A percentile compares a stretch with the other conserved stretches of the same genome.
Evolutionary conservation across 1,140 invertebrate genomes (phyloP).

Genomic region (Charaxes varanes): DNA sequence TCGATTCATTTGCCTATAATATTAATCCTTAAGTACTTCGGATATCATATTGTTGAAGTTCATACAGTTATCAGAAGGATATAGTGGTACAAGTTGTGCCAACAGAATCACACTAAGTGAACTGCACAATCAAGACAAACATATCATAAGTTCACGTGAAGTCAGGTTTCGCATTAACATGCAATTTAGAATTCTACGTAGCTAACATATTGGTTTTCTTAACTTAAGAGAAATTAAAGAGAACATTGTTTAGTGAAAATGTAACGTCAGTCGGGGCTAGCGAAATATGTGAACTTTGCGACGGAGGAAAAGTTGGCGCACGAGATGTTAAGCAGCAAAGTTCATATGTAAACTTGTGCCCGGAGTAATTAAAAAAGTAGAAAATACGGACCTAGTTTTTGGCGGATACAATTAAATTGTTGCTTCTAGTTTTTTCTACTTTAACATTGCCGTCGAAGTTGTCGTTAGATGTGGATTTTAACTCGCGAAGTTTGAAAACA

Average conservation of each 20-base stretch:
- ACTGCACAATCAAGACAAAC: background rate
- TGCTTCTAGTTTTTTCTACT: constrained; percentile 1
- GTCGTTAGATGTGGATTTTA: no score
- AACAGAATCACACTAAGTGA: background rate
- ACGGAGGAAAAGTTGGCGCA: constrained; percentile 1
- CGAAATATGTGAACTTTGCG: constrained; percentile 10
- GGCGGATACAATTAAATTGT: background rate
- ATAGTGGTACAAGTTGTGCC: background rate
- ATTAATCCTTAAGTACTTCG: background rate
- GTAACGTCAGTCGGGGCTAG: constrained; percentile 8
- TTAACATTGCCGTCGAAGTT: no score
- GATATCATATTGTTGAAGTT: background rate
- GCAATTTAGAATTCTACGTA: constrained; percentile 4
- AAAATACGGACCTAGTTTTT: constrained; percentile 3
- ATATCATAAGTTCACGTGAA: background rate
- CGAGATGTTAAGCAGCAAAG: constrained; percentile 6
- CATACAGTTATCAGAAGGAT: background rate
- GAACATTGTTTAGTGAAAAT: constrained; percentile 35
- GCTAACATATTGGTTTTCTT: constrained; percentile 8
- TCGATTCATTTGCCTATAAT: background rate
- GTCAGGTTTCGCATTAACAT: background rate
- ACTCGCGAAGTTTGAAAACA: no score
- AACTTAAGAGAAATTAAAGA: constrained; percentile 29
- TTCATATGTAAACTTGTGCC: constrained; percentile 13
- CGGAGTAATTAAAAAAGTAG: constrained; percentile 15